Evolutionary conservation across 2,888 invertebrate genomes (phyloP), one percentile per base, ranked within the genome.

Genomic region (Zhuqinia jingwanae): DNA sequence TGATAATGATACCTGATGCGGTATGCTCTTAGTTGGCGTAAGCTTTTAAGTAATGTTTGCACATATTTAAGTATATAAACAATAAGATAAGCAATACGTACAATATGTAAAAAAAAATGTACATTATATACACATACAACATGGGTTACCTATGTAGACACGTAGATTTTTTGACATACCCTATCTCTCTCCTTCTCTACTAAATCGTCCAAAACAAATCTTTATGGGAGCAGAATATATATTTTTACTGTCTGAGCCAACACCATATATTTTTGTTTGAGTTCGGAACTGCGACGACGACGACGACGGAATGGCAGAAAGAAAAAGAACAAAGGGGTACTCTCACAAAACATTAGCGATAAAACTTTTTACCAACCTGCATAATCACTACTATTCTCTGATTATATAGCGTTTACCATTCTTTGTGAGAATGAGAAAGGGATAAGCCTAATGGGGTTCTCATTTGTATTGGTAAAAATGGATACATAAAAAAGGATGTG

Each of bases 1-100:
- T 58, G 85, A 85, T 85, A 84, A 85, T 85, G 85, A 85, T 85
- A 85, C 85, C 79, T 73, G 68, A 30, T 56, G 78, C 76, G 78
- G 85, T 58, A 8, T 8, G 47, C 84, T 56, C 56, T 78, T 60
- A 47, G 53, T 73, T 63, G 27, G 65, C 42, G 42, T 73, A 73
- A 82, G 73, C 60, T 70, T 60, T 82, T 73, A 82, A 73, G 81
- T 27, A 82, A 60, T 82, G 82, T 82, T 82, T 82, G 82, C 82
- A 82, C 27, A 82, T 82, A 75, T 75, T 82, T 82, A 82, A 73
- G 75, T 58, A 17, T 73, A 47, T 50, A 79, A 47, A 63, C 42
- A 60, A 65, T 79, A 50, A 3, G 70, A 70, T 70, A 70, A 70
- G 70, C 47, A 70, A 70, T 20, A 70, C 70, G 45, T 2, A 68